These are phyloP conservation scores for Oryzias javanicus DNA, from an alignment of 2,113 vertebrate genomes.

Conservation along the genomic window DNA sequence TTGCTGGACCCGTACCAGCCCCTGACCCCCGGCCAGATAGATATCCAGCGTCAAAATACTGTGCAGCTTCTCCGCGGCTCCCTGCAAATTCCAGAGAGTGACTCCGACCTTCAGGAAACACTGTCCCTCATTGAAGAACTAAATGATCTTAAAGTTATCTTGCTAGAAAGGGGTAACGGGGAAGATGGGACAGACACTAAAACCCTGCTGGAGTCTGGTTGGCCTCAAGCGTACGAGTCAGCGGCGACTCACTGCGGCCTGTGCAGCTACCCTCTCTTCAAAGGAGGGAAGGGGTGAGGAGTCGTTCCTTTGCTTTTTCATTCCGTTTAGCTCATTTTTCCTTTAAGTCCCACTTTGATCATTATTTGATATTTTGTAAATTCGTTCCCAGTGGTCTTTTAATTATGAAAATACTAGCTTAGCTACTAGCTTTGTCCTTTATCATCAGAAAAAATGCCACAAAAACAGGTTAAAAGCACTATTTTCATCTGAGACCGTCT, in stretches of 20 bases:
- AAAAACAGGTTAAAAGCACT: too few species aligned
- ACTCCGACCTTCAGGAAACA: conserved; percentile 88
- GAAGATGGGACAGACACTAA: conserved; percentile 34
- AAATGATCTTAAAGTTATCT: conserved; percentile 86
- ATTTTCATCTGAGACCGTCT: too few species aligned
- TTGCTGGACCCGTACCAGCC: conserved; percentile 79
- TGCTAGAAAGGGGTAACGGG: conserved; percentile 77
- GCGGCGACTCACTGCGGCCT: conserved; percentile 87
- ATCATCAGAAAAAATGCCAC: too few species aligned
- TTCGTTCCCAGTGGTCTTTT: background rate
- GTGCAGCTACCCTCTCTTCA: conserved; percentile 89
- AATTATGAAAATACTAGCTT: background rate
- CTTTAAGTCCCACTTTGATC: background rate
- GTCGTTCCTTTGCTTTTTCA: background rate
- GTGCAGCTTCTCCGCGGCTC: conserved; percentile 86
- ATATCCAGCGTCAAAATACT: conserved; percentile 89
- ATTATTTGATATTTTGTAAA: too few species aligned
- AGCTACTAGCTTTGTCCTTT: too few species aligned
- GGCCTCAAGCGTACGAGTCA: conserved; percentile 92
- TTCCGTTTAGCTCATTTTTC: background rate
- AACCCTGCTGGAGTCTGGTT: conserved; percentile 84
- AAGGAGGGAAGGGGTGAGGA: conserved; percentile 89
- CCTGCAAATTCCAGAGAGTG: conserved; percentile 90
- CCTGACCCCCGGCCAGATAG: conserved; percentile 82
- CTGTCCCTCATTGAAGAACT: conserved; percentile 90